Percentiles rank a stretch among this genome's conserved stretches.
Evolutionary conservation across 2,888 invertebrate genomes (phyloP).

Genomic region (Pammene fasciana): DNA sequence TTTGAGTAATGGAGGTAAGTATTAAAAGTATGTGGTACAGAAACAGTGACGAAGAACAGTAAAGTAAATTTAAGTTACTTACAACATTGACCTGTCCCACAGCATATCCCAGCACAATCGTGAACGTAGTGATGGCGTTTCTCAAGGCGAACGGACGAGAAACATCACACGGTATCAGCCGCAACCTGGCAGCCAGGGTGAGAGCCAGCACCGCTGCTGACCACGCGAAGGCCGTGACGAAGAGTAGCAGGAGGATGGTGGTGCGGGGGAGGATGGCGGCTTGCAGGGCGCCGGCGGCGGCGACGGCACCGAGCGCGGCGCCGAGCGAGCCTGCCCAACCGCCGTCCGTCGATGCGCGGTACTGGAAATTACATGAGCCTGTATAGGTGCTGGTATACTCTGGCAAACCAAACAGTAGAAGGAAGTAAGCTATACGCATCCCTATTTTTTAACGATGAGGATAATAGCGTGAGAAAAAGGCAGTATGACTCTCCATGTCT

Average conservation of each 20-base stretch:
- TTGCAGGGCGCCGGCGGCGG: slow-evolving; percentile 90
- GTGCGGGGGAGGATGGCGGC: slow-evolving; percentile 93
- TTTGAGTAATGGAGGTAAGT: no score
- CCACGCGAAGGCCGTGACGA: slow-evolving; percentile 95
- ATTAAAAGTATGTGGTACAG: no score
- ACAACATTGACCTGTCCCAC: slow-evolving; percentile 97
- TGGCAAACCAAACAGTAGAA: no score
- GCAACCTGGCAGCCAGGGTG: slow-evolving; percentile 90
- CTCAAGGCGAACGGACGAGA: slow-evolving; percentile 92
- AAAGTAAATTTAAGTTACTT: slow-evolving; percentile 67
- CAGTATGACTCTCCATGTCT: no score
- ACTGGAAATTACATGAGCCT: slow-evolving; percentile 79
- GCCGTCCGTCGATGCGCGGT: slow-evolving; percentile 92
- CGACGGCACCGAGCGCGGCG: slow-evolving; percentile 89
- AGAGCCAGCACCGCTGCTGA: slow-evolving; percentile 93
- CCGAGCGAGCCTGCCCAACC: slow-evolving; percentile 93
- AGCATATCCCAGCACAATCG: slow-evolving; percentile 92
- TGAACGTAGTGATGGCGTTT: slow-evolving; percentile 93
- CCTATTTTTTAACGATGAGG: no score
- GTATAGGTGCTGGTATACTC: not conserved
- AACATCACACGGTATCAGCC: slow-evolving; percentile 94
- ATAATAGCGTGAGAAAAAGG: no score
- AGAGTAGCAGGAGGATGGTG: slow-evolving; percentile 90
- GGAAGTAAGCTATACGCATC: no score
- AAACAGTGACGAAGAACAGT: no score